Conservation (phyloP, 2,888 invertebrate genomes). For the Amiota mariae region DNA sequence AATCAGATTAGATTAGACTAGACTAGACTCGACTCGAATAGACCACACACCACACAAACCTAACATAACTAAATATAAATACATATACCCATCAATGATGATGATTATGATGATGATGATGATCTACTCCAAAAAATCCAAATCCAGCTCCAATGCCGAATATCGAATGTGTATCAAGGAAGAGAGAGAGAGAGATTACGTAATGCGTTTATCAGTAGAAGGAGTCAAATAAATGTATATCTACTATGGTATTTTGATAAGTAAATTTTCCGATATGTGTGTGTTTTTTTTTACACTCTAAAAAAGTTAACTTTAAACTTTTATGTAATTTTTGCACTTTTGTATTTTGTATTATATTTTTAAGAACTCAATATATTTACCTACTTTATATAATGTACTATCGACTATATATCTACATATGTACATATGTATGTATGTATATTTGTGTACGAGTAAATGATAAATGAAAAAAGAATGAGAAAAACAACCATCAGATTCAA, state of each 20-base stretch:
- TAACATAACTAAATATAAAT: too few species aligned
- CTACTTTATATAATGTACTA: too few species aligned
- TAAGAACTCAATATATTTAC: slow-evolving; percentile 15
- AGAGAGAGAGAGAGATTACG: slow-evolving; percentile 18
- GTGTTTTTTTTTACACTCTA: slow-evolving; percentile 19
- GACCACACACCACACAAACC: too few species aligned
- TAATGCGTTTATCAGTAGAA: slow-evolving; percentile 8
- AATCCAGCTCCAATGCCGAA: slow-evolving; percentile 5
- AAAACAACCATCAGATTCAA: too few species aligned
- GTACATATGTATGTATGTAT: neutral
- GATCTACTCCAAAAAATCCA: neutral
- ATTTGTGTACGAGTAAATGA: slow-evolving; percentile 18
- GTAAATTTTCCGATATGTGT: slow-evolving; percentile 20
- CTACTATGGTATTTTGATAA: slow-evolving; percentile 14
- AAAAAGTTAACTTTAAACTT: slow-evolving; percentile 15
- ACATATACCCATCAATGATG: too few species aligned
- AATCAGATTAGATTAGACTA: neutral
- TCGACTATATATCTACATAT: slow-evolving; percentile 3
- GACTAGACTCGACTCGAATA: too few species aligned
- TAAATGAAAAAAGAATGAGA: too few species aligned
- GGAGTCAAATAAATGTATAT: slow-evolving; percentile 1
- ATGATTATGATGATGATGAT: neutral
- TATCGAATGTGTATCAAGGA: slow-evolving; percentile 22
- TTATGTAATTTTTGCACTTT: slow-evolving; percentile 29
- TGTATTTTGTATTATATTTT: slow-evolving; percentile 30